A percentile compares a stretch with the other conserved stretches of the same genome.
phyloP scores from a whole-genome alignment of 2,113 vertebrate genomes.

The Cryptotis parvus region DNA sequence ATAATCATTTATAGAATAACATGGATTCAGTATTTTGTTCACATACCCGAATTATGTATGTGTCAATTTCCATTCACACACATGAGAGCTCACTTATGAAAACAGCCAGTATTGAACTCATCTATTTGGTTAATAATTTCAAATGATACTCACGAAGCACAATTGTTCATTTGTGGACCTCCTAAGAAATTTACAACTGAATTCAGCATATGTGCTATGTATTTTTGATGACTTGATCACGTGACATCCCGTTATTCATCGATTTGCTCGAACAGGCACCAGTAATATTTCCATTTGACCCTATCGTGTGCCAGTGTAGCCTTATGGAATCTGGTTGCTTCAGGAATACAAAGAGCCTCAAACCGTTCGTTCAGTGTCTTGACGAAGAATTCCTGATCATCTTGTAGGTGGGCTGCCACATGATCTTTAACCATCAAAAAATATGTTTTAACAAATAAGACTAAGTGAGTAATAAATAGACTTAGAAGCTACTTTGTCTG shows the following conservation, averaged over 20 bases:
- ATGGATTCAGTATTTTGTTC: not conserved
- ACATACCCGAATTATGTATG: not conserved
- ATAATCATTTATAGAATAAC: not conserved
- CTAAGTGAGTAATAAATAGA: slow-evolving; percentile 20
- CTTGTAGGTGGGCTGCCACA: too few relatives aligned
- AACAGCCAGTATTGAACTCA: not conserved
- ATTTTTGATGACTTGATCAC: too few relatives aligned
- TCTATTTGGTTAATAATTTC: slow-evolving; percentile 24
- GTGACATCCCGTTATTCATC: too few relatives aligned
- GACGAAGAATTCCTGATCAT: too few relatives aligned
- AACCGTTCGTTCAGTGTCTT: too few relatives aligned
- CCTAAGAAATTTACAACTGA: not conserved
- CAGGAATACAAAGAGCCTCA: too few relatives aligned
- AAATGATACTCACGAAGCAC: not conserved
- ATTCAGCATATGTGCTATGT: not conserved
- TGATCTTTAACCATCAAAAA: too few relatives aligned
- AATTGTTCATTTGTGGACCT: not conserved
- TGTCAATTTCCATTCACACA: not conserved
- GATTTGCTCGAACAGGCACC: too few relatives aligned
- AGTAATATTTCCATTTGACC: too few relatives aligned
- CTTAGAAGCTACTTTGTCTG: slow-evolving; percentile 1
- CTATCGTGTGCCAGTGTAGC: too few relatives aligned
- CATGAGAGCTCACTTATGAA: not conserved
- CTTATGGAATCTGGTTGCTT: too few relatives aligned
- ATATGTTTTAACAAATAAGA: too few relatives aligned